Percentiles rank a stretch among this genome's conserved stretches.
Evolutionary conservation across 2,888 invertebrate genomes (phyloP).

Genomic region (Rotaria sp.): DNA sequence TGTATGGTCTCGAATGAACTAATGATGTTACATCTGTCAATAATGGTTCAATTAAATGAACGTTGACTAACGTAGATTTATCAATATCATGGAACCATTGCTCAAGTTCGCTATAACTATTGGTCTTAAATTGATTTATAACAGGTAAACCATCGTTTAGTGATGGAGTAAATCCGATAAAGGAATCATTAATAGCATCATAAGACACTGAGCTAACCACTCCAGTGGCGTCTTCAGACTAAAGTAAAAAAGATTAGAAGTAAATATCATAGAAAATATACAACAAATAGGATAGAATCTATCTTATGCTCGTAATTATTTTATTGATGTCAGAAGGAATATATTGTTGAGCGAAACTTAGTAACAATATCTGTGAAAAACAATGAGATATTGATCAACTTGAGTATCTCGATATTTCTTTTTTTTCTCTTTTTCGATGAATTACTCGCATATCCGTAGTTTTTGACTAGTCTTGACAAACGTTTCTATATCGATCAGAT

Average conservation of each 20-base stretch:
- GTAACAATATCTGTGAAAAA: too few species aligned
- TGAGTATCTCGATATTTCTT: too few species aligned
- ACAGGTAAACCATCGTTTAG: not conserved
- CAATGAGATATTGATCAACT: too few species aligned
- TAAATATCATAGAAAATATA: not conserved
- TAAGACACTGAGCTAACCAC: not conserved
- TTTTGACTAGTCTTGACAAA: not conserved
- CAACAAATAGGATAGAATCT: not conserved
- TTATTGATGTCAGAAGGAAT: not conserved
- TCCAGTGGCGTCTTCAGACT: not conserved
- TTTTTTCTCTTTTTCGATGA: too few species aligned
- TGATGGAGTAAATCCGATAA: not conserved
- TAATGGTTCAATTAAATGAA: not conserved
- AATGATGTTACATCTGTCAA: not conserved
- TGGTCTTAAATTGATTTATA: not conserved
- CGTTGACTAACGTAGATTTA: not conserved
- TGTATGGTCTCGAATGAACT: not conserved
- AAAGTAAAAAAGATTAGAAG: not conserved
- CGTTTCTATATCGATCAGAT: not conserved
- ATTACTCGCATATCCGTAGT: too few species aligned
- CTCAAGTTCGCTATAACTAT: not conserved
- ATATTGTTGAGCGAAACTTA: too few species aligned
- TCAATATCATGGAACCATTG: not conserved
- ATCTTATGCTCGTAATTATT: not conserved
- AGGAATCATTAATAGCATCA: not conserved